Conservation (phyloP, 2,888 invertebrate species). For the Acleris literana region DNA sequence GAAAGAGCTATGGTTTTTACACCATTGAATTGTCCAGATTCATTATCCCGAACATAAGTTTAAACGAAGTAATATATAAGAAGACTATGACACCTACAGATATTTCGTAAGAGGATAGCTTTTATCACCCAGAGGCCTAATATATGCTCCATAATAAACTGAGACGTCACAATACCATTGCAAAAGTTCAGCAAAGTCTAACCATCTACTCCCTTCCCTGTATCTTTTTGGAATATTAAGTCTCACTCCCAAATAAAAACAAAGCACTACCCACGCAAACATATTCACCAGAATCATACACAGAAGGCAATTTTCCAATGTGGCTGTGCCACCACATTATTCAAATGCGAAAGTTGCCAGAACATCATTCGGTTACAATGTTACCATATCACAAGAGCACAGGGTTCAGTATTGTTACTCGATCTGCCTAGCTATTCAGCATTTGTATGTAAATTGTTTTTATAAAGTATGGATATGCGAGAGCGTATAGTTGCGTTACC, state of each 20-base stretch:
- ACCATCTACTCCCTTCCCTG: no score
- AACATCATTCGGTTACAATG: slow-evolving; percentile 6
- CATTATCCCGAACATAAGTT: no score
- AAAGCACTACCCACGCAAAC: neutral
- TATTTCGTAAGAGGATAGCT: no score
- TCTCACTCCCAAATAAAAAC: neutral
- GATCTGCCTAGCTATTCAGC: slow-evolving; percentile 43
- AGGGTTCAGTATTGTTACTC: slow-evolving; percentile 7
- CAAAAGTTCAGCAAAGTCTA: no score
- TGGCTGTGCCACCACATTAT: slow-evolving; percentile 20
- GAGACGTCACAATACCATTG: no score
- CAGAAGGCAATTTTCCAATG: slow-evolving; percentile 30
- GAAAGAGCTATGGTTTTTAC: no score
- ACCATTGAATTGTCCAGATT: no score
- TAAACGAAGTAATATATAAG: no score
- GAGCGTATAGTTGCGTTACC: slow-evolving; percentile 58
- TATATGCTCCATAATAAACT: no score
- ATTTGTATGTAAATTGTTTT: slow-evolving; percentile 70
- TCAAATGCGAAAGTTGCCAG: slow-evolving; percentile 23
- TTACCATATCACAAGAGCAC: slow-evolving; percentile 8
- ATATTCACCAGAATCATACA: slow-evolving; percentile 8
- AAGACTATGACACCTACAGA: no score
- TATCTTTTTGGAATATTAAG: neutral
- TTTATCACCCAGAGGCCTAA: no score
- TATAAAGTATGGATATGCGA: slow-evolving; percentile 63